A percentile compares a stretch with the other conserved stretches of the same genome.
These are phyloP conservation scores for Chymomyza caudatula DNA, from an alignment of 2,888 invertebrate genomes.

Conservation along the genomic window DNA sequence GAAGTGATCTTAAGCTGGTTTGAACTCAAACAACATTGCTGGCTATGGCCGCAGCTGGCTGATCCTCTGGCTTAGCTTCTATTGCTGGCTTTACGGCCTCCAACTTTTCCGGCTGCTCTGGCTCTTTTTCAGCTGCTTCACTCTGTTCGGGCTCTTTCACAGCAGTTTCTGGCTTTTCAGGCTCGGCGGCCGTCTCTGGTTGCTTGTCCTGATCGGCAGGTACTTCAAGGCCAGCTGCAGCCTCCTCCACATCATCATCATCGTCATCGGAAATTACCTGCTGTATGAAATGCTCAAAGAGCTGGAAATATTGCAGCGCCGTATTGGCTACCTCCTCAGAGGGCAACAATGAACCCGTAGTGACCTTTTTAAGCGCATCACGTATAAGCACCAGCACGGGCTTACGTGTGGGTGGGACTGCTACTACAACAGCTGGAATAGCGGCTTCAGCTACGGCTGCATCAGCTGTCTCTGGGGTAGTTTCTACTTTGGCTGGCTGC, in stretches of 20 bases:
- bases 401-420: conserved; percentile 52
- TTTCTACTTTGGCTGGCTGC: background rate
- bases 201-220: conserved; percentile 38
- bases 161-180: conserved; percentile 7
- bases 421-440: conserved; percentile 5
- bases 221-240: conserved; percentile 12
- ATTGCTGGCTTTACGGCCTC: conserved; percentile 4
- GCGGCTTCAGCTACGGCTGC: conserved; percentile 10
- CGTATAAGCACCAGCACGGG: conserved; percentile 74
- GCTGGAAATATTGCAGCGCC: conserved; percentile 75
- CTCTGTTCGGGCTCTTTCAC: conserved; percentile 11
- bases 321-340: conserved; percentile 74
- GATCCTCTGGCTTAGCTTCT: conserved; percentile 5
- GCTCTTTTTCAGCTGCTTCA: background rate
- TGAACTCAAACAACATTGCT: background rate
- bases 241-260: conserved; percentile 66
- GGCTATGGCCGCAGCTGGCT: background rate
- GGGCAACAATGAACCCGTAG: conserved; percentile 60
- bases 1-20: background rate
- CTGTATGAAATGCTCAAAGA: conserved; percentile 75
- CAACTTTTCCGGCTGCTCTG: background rate
- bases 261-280: conserved; percentile 73
- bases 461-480: conserved; percentile 6
- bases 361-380: conserved; percentile 74
- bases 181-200: conserved; percentile 26